Conservation (phyloP, 2,888 invertebrate genomes). For the Lepas anatifera region DNA sequence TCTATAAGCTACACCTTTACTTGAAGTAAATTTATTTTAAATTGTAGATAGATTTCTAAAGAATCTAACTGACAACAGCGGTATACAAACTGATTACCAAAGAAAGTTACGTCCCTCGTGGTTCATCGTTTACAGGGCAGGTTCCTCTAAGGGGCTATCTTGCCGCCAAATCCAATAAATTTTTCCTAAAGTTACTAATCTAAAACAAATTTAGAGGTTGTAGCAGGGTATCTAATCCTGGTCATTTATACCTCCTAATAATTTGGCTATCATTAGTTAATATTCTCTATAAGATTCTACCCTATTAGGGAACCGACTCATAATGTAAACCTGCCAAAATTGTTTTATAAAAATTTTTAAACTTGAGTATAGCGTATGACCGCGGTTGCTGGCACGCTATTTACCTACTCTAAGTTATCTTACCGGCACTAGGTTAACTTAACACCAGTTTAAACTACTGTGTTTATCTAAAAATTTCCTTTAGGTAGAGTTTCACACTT, state of each 20-base stretch:
- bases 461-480: conserved; percentile 45
- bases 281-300: conserved; percentile 35
- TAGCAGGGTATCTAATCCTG: background rate
- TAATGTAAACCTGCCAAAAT: too few relatives aligned
- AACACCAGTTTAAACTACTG: too few relatives aligned
- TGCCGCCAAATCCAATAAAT: conserved; percentile 57
- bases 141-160: conserved; percentile 56
- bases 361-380: conserved; percentile 49
- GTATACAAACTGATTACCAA: conserved; percentile 36
- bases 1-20: conserved; percentile 57
- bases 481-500: conserved; percentile 32
- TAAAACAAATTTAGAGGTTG: conserved; percentile 17
- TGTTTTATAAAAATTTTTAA: conserved; percentile 40
- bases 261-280: conserved; percentile 27
- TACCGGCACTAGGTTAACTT: too few relatives aligned
- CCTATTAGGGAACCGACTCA: too few relatives aligned
- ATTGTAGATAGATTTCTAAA: conserved; percentile 36
- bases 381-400: conserved; percentile 59
- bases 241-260: too few relatives aligned
- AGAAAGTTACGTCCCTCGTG: conserved; percentile 44
- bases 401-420: conserved; percentile 44
- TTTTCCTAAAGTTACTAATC: conserved; percentile 45
- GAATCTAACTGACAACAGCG: conserved; percentile 37
- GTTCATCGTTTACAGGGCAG: conserved; percentile 54
- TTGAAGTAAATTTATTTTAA: conserved; percentile 44